phyloP scores from a whole-genome alignment of 2,888 invertebrate genomes.

The Phlogophora meticulosa region DNA sequence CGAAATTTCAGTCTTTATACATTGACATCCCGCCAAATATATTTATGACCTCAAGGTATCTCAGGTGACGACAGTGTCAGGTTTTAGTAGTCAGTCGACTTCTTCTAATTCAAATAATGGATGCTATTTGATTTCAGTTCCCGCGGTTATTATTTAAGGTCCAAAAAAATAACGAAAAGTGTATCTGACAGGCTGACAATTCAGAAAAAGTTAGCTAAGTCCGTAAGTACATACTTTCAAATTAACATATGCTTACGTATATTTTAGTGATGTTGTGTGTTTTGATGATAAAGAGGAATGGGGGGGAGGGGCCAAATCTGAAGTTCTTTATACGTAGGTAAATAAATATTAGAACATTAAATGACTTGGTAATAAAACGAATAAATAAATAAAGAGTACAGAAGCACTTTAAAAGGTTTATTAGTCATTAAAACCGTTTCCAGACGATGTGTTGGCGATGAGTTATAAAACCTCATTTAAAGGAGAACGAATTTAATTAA shows the following conservation, averaged over 20 bases:
- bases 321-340: not conserved
- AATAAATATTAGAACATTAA: conserved; percentile 36
- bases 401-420: conserved; percentile 46
- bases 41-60: conserved; percentile 53
- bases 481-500: conserved; percentile 38
- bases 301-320: not conserved
- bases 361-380: conserved; percentile 27
- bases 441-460: conserved; percentile 28
- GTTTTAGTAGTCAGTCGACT: no score
- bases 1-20: conserved; percentile 81
- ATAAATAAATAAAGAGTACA: conserved; percentile 43
- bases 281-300: not conserved
- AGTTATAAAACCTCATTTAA: conserved; percentile 44
- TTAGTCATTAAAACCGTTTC: conserved; percentile 46
- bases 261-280: no score
- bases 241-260: no score
- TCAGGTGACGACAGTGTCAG: conserved; percentile 42
- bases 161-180: no score
- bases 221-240: no score
- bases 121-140: not conserved
- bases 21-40: conserved; percentile 79
- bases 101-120: no score
- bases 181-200: not conserved
- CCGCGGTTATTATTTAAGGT: no score
- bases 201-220: no score